Evolutionary conservation across 2,888 invertebrate genomes (phyloP), one percentile per base, ranked within the genome.

Genomic region (Drosophila histrio): DNA sequence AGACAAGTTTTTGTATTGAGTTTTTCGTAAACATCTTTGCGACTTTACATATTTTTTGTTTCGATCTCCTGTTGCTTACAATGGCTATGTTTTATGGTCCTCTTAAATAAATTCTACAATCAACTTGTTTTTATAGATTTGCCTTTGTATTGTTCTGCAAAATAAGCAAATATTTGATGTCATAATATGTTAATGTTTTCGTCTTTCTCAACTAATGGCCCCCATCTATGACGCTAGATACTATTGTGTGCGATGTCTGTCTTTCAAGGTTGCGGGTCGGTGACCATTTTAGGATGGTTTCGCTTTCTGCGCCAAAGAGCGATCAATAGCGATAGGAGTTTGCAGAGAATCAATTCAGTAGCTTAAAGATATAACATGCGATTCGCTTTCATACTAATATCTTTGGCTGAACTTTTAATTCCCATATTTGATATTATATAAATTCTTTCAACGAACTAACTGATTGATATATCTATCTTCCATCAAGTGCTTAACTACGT

Each of bases 131-230:
- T 4, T 15, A 52, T 67, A 49, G 38, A 58, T 43, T 67, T 39
- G 49, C 13, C 39, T 54, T 73, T 53, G 49, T 52, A 22, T 62
- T 46, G 54, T 63, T 76, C 61, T 60, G 9, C 36, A 64, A 41
- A 68, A 75, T 43, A 53, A 52, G 47, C 34, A 19, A 36, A 57
- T 28, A 39, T 66, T 62, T 47, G 65, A 65, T 73, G 76, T 73
- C 78, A 82, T 79, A 82, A 79, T 73, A 79, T 78, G 67, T 63
- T 57, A 74, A 78, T 71, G 36, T 38, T 43, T 39, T 50, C n/a
- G 34, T 38, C 32, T 19, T 36, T 28, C 13, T 9, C 21, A 39
- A 15, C 38, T 58, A 44, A 71, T 66, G 28, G 34, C 17, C 22
- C 30, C 53, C 44, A 43, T 44, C 38, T 22, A 9, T 38, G 17